Percentiles rank a stretch among this genome's conserved stretches.
Evolutionary conservation across 2,797 vertebrate genomes (phyloP).

Genomic region (Etheostoma perlongum): DNA sequence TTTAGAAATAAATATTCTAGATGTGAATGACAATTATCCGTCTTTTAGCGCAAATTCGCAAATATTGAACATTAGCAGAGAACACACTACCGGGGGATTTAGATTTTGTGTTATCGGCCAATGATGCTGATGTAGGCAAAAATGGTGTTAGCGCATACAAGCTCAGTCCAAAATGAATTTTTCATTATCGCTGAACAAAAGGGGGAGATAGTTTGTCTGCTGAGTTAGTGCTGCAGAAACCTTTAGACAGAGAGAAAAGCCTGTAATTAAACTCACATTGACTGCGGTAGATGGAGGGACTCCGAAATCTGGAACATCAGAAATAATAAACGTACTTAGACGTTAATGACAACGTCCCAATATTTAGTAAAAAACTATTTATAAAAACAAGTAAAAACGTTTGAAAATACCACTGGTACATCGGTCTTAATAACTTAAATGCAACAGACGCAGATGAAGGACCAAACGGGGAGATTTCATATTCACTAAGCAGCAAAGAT

Average conservation of each 20-base stretch:
- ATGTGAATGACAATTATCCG: conserved; percentile 83
- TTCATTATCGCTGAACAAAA: too few species aligned
- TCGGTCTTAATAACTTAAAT: too few species aligned
- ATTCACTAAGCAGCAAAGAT: conserved; percentile 77
- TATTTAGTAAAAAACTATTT: conserved; percentile 75
- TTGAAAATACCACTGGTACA: conserved; percentile 74
- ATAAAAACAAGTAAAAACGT: too few species aligned
- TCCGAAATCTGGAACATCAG: conserved; percentile 71
- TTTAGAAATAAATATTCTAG: conserved; percentile 77
- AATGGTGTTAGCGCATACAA: too few species aligned
- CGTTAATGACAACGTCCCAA: conserved; percentile 77
- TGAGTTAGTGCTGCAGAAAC: conserved; percentile 81
- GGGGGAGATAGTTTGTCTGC: too few species aligned
- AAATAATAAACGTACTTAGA: too few species aligned
- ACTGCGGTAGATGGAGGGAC: conserved; percentile 80
- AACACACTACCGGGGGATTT: too few species aligned
- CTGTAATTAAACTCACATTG: conserved; percentile 70
- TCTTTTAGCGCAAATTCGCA: conserved; percentile 87
- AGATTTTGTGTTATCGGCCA: too few species aligned
- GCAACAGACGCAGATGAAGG: conserved; percentile 79
- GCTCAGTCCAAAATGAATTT: too few species aligned
- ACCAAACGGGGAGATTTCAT: conserved; percentile 74
- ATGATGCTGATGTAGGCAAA: too few species aligned
- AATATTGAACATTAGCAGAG: too few species aligned
- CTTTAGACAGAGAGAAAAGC: conserved; percentile 80